phyloP scores from a whole-genome alignment of 2,888 invertebrate genomes.

The Cynaeus angustus region DNA sequence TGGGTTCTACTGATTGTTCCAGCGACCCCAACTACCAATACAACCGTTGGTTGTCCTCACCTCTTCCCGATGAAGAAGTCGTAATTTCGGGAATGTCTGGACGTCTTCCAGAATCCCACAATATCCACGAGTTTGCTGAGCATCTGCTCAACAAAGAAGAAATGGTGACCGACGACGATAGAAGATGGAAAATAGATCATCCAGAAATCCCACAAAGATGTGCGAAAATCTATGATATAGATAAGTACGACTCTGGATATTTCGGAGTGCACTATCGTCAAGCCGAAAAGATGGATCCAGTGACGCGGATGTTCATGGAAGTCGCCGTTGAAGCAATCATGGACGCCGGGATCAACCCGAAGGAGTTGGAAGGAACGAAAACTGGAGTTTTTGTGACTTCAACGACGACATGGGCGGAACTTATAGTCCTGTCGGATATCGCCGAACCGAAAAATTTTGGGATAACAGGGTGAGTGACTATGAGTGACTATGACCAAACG shows the following conservation, averaged over 20 bases:
- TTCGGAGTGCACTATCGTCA: constrained; percentile 78
- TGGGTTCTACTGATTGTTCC: too few species aligned
- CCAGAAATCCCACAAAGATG: constrained; percentile 74
- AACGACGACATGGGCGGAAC: constrained; percentile 79
- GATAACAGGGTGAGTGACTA: constrained; percentile 71
- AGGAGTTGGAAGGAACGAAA: constrained; percentile 79
- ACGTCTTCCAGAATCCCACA: constrained; percentile 81
- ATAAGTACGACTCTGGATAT: constrained; percentile 74
- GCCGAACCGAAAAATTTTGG: neutral
- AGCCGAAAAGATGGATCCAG: constrained; percentile 74
- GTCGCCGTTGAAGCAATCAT: constrained; percentile 76
- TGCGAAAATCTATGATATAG: constrained; percentile 75
- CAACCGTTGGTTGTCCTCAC: constrained; percentile 67
- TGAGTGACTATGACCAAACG: too few species aligned
- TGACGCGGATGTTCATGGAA: constrained; percentile 76
- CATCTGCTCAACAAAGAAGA: constrained; percentile 83
- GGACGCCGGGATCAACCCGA: constrained; percentile 81
- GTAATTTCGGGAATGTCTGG: too few species aligned
- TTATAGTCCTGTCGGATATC: neutral
- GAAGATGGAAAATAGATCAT: constrained; percentile 84
- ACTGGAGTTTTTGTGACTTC: constrained; percentile 89
- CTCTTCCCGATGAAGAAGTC: constrained; percentile 77
- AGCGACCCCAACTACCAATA: neutral
- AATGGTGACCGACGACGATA: constrained; percentile 88
- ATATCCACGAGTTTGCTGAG: constrained; percentile 80